A percentile compares a stretch with the other conserved stretches of the same genome.
Evolutionary conservation across 2,797 vertebrate genomes (phyloP).

Genomic region (Sparidentex hasta): DNA sequence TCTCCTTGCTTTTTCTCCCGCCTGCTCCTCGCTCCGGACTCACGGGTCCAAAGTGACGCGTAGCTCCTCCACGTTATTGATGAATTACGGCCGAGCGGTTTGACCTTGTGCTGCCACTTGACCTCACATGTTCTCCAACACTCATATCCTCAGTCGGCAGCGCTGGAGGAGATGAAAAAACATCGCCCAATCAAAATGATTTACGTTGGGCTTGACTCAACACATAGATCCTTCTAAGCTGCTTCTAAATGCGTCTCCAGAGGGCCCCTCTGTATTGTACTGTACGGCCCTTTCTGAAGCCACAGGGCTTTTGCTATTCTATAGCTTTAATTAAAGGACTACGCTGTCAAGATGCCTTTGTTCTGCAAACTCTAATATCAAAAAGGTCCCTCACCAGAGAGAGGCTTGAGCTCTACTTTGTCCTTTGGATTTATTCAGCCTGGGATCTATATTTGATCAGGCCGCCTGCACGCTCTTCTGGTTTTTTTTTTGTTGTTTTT

Average conservation of each 20-base stretch:
- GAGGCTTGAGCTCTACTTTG: conserved; percentile 54
- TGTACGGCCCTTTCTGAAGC: conserved; percentile 59
- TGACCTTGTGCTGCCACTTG: conserved; percentile 78
- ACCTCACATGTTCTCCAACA: conserved; percentile 71
- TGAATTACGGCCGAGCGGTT: conserved; percentile 70
- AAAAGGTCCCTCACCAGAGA: conserved; percentile 63
- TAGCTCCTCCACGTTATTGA: conserved; percentile 65
- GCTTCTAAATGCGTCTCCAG: conserved; percentile 68
- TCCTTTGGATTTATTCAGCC: conserved; percentile 68
- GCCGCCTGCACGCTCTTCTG: conserved; percentile 14
- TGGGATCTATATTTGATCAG: conserved; percentile 70
- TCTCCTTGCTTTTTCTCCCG: conserved; percentile 6
- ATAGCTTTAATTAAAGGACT: conserved; percentile 77
- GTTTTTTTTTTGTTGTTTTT: too few species aligned
- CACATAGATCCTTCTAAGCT: conserved; percentile 68
- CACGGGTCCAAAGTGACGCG: conserved; percentile 54
- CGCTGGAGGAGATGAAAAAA: conserved; percentile 71
- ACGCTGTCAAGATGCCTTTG: conserved; percentile 73
- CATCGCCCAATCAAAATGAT: conserved; percentile 77
- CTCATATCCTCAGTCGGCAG: conserved; percentile 63
- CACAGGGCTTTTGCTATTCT: conserved; percentile 65
- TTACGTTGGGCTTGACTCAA: conserved; percentile 66
- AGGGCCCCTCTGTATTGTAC: conserved; percentile 56
- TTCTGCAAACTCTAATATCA: conserved; percentile 75
- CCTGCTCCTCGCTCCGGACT: conserved; percentile 17